A percentile compares a stretch with the other conserved stretches of the same genome.
Conservation (phyloP, 2,888 invertebrate species). For the Cephus runcator region DNA sequence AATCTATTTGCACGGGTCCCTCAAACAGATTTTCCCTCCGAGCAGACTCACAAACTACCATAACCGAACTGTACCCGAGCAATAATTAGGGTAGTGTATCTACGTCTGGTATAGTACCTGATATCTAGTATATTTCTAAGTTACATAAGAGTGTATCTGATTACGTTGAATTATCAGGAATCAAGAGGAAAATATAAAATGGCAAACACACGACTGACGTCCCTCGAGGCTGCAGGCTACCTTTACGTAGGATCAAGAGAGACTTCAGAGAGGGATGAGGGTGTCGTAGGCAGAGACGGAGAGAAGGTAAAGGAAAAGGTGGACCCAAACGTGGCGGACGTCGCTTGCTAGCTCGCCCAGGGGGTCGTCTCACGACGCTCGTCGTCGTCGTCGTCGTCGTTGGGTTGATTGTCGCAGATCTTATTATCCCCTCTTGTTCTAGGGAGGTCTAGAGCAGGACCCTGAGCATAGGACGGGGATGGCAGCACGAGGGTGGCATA, state of each 20-base stretch:
- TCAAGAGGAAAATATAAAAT: constrained; percentile 7
- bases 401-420: constrained; percentile 62
- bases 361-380: constrained; percentile 43
- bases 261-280: constrained; percentile 11
- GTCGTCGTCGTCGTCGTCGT: constrained; percentile 29
- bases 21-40: background rate
- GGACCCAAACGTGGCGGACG: constrained; percentile 57
- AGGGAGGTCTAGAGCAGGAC: constrained; percentile 36
- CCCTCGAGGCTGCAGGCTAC: background rate
- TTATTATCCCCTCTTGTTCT: constrained; percentile 59
- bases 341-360: constrained; percentile 50
- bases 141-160: background rate
- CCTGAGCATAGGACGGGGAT: background rate
- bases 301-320: constrained; percentile 28
- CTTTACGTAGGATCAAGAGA: background rate
- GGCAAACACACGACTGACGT: background rate
- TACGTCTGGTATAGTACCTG: background rate
- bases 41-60: background rate
- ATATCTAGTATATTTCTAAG: background rate
- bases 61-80: background rate
- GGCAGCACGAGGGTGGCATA: background rate
- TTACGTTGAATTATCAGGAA: background rate
- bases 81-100: background rate
- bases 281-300: constrained; percentile 12
- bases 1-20: background rate